These are phyloP conservation scores for Heterohyrax brucei DNA, from an alignment of 2,797 vertebrate genomes.

Conservation along the genomic window DNA sequence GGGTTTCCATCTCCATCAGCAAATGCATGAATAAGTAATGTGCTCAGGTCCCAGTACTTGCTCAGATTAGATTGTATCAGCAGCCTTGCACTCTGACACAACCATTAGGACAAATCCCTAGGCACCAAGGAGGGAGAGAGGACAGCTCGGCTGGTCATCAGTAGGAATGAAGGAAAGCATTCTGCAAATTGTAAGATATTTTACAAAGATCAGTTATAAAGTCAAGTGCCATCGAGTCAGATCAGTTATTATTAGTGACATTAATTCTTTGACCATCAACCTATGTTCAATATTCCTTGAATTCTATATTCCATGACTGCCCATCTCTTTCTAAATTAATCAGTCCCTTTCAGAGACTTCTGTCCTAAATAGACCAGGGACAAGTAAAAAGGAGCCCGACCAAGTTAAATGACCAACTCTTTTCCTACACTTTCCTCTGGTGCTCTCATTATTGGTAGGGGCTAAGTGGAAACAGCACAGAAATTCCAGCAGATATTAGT, in stretches of 20 bases:
- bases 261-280: conserved; percentile 47
- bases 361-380: not conserved
- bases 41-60: conserved; percentile 46
- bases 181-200: conserved; percentile 57
- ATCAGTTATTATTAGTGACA: conserved; percentile 48
- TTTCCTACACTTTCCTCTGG: not conserved
- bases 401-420: not conserved
- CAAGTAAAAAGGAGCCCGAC: not conserved
- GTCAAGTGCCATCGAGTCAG: not conserved
- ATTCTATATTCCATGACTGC: not conserved
- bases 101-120: conserved; percentile 69
- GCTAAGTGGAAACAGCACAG: conserved; percentile 20
- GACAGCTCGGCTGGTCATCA: not conserved
- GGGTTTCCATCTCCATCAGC: conserved; percentile 68
- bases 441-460: not conserved
- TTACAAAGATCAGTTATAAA: conserved; percentile 31
- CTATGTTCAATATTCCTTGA: not conserved
- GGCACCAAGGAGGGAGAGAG: not conserved
- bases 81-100: conserved; percentile 53
- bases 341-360: conserved; percentile 7
- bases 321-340: conserved; percentile 40
- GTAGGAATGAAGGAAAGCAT: not conserved
- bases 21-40: conserved; percentile 77
- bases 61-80: conserved; percentile 69
- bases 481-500: not conserved